Conservation (phyloP, 2,113 vertebrate species). For the Nanorana parkeri region DNA sequence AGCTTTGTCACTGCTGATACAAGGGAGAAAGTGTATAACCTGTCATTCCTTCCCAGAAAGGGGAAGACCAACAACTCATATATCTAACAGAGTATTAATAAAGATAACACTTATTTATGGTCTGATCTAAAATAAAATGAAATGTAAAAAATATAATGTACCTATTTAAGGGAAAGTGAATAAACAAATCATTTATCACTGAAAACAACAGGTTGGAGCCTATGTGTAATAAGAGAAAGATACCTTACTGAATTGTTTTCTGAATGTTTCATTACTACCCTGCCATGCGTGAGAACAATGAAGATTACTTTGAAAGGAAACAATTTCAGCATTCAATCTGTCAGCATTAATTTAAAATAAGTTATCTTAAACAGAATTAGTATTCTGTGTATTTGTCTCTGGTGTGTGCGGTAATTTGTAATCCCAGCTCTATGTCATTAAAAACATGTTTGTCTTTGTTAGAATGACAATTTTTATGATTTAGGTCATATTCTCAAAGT, state of each 20-base stretch:
- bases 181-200: too few species aligned
- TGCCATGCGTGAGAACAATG: constrained; percentile 33
- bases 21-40: too few species aligned
- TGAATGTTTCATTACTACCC: constrained; percentile 57
- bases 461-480: constrained; percentile 5
- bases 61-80: too few species aligned
- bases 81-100: too few species aligned
- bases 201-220: not conserved
- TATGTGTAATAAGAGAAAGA: constrained; percentile 20
- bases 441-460: constrained; percentile 7
- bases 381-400: constrained; percentile 17
- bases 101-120: too few species aligned
- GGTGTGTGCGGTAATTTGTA: constrained; percentile 14
- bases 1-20: too few species aligned
- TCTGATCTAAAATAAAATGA: too few species aligned
- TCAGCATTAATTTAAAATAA: constrained; percentile 43
- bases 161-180: too few species aligned
- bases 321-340: constrained; percentile 49
- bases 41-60: too few species aligned
- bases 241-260: constrained; percentile 54
- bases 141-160: too few species aligned
- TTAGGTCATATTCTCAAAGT: not conserved
- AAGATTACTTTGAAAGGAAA: constrained; percentile 51
- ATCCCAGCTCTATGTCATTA: constrained; percentile 4
- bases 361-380: not conserved